Conservation (phyloP, 2,888 invertebrate species). For the Priocnemis perturbator region DNA sequence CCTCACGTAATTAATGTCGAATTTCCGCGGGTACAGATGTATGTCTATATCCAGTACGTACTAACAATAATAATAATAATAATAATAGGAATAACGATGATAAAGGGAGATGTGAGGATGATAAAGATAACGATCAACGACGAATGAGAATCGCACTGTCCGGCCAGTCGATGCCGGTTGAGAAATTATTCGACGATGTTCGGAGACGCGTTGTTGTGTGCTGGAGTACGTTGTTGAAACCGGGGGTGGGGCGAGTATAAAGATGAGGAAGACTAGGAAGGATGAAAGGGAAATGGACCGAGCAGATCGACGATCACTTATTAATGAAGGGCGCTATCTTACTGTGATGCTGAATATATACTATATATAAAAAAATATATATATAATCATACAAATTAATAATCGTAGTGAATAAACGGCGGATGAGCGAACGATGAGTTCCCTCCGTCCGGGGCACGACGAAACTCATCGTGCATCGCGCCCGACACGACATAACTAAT, state of each 20-base stretch:
- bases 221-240: slow-evolving; percentile 68
- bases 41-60: slow-evolving; percentile 29
- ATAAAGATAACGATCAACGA: neutral
- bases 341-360: slow-evolving; percentile 75
- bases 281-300: slow-evolving; percentile 48
- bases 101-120: neutral
- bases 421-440: slow-evolving; percentile 11
- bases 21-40: slow-evolving; percentile 12
- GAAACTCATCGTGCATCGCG: neutral
- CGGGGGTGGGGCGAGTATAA: slow-evolving; percentile 47
- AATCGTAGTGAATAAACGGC: slow-evolving; percentile 46
- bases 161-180: too few species aligned
- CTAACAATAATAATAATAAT: slow-evolving; percentile 23
- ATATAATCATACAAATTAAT: slow-evolving; percentile 52
- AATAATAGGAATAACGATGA: neutral
- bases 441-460: neutral
- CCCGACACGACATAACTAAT: slow-evolving; percentile 34
- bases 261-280: slow-evolving; percentile 1
- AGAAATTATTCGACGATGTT: slow-evolving; percentile 55
- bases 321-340: slow-evolving; percentile 74
- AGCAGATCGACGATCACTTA: slow-evolving; percentile 67
- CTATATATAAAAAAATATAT: slow-evolving; percentile 53
- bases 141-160: neutral
- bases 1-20: neutral
- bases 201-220: slow-evolving; percentile 68